Conservation (phyloP, 1,140 invertebrate species). For the Helicoverpa armigera region DNA sequence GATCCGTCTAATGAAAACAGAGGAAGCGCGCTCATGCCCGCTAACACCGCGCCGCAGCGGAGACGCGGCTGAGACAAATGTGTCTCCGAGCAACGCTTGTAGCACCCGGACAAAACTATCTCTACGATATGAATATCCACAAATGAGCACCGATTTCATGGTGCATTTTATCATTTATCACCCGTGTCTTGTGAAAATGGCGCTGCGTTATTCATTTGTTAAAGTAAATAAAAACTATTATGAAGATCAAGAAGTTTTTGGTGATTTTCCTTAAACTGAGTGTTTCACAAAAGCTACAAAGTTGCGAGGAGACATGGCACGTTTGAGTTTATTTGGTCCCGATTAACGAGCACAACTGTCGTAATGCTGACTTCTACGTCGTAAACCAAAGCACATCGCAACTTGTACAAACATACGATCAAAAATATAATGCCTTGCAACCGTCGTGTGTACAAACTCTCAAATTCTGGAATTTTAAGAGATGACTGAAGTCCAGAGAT, state of each 20-base stretch:
- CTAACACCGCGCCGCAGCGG: slow-evolving; percentile 37
- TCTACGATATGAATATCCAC: background rate
- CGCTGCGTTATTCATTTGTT: background rate
- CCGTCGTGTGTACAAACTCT: background rate
- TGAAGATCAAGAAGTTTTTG: slow-evolving; percentile 37
- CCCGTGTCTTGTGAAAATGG: background rate
- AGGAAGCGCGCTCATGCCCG: slow-evolving; percentile 63
- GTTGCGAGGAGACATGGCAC: slow-evolving; percentile 47
- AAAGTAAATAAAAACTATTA: background rate
- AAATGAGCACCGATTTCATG: background rate
- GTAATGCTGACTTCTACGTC: slow-evolving; percentile 51
- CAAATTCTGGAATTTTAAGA: no score
- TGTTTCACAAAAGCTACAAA: slow-evolving; percentile 50
- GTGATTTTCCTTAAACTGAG: slow-evolving; percentile 28
- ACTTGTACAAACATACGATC: slow-evolving; percentile 47
- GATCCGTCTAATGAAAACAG: slow-evolving; percentile 82
- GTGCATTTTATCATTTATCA: background rate
- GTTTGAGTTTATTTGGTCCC: slow-evolving; percentile 54
- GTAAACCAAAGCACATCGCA: slow-evolving; percentile 52
- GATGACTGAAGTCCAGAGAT: no score
- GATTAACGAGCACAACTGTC: slow-evolving; percentile 57
- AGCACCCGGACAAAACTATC: slow-evolving; percentile 3
- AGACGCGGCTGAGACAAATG: slow-evolving; percentile 46
- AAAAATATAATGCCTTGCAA: background rate
- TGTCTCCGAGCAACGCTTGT: slow-evolving; percentile 29